Evolutionary conservation across 2,797 vertebrate species (phyloP).

Genomic region (Diglossa cyanea): DNA sequence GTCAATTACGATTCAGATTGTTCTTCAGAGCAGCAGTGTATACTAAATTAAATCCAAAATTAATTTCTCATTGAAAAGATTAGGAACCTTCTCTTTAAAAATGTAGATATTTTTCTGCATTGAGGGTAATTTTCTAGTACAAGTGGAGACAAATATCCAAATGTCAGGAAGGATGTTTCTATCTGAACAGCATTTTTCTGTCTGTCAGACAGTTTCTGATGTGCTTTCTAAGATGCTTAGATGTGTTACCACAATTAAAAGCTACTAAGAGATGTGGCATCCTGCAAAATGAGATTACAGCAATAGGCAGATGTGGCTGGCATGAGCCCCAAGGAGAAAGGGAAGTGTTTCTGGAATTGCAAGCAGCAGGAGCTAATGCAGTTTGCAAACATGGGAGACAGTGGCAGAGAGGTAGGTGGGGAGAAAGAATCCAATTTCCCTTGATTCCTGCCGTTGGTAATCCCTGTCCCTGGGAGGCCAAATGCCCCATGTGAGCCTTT

Average conservation of each 20-base stretch:
- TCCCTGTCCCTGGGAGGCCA: constrained; percentile 37
- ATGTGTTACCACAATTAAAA: constrained; percentile 16
- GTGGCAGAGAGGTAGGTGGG: constrained; percentile 23
- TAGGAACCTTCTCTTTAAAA: not conserved
- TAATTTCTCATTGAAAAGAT: not conserved
- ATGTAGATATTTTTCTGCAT: not conserved
- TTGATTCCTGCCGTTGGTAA: not conserved
- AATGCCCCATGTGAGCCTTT: not conserved
- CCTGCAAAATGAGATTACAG: constrained; percentile 49
- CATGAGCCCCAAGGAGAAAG: constrained; percentile 35
- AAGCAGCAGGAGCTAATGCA: constrained; percentile 31
- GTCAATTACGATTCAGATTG: not conserved
- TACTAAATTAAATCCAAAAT: not conserved
- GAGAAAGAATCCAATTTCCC: constrained; percentile 44
- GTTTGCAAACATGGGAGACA: constrained; percentile 45
- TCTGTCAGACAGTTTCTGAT: not conserved
- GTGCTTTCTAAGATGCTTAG: not conserved
- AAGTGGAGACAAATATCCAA: not conserved
- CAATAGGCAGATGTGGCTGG: constrained; percentile 65
- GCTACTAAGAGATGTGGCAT: not conserved
- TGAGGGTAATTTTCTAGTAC: not conserved
- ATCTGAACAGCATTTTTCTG: not conserved
- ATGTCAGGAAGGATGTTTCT: not conserved
- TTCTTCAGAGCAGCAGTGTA: not conserved
- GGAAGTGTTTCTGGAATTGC: constrained; percentile 18